Percentiles rank a stretch among this genome's conserved stretches.
Conservation (phyloP, 2,797 vertebrate species). For the Clamator glandarius region DNA sequence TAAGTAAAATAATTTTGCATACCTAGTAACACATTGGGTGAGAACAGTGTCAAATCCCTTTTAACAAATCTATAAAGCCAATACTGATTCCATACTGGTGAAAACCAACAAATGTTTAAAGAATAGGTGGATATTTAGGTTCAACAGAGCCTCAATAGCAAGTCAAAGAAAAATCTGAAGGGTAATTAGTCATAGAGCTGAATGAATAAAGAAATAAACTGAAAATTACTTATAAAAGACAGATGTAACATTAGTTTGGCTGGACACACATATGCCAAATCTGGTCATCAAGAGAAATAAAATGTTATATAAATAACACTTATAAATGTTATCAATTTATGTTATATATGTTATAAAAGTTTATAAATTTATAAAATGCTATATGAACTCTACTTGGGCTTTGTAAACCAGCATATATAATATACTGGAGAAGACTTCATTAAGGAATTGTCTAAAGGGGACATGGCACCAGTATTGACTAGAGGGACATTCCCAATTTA, state of each 20-base stretch:
- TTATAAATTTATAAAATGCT: no score
- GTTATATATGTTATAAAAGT: no score
- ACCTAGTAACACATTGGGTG: neutral
- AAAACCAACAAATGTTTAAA: neutral
- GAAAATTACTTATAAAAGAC: neutral
- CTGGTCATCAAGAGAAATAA: neutral
- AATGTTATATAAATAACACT: neutral
- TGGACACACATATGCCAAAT: neutral
- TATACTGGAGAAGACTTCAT: neutral
- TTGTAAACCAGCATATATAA: neutral
- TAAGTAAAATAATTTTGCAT: neutral
- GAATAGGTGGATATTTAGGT: neutral
- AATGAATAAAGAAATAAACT: neutral
- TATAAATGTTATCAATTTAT: no score
- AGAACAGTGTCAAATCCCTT: neutral
- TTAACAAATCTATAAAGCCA: neutral
- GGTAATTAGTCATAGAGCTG: neutral
- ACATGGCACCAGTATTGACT: neutral
- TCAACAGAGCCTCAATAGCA: fast-evolving
- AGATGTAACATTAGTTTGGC: neutral
- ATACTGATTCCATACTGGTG: neutral
- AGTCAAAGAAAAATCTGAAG: neutral
- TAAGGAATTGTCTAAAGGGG: neutral
- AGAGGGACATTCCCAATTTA: neutral
- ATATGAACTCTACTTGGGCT: neutral